Evolutionary conservation across 2,113 vertebrate species (phyloP).

Genomic region (Tyrannus savana): DNA sequence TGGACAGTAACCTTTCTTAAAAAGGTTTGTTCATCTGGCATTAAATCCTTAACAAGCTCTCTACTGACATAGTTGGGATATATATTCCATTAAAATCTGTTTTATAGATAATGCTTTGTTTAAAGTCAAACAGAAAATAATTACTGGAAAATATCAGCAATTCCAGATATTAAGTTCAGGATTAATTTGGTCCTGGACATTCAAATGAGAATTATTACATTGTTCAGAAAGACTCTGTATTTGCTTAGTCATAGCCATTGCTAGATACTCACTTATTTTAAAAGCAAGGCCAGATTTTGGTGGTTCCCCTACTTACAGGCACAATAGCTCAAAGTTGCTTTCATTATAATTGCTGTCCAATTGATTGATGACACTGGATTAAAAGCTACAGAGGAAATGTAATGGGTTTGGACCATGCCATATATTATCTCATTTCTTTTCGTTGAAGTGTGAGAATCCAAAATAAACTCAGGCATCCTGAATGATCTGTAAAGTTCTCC

Average conservation of each 20-base stretch:
- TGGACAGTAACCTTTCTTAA: neutral
- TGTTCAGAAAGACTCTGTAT: neutral
- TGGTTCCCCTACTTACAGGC: neutral
- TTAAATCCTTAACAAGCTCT: neutral
- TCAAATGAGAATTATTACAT: neutral
- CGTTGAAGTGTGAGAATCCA: neutral
- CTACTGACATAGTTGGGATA: neutral
- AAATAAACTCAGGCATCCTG: neutral
- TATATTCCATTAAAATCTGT: neutral
- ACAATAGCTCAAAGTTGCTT: neutral
- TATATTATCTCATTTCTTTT: neutral
- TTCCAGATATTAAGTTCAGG: neutral
- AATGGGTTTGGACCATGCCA: neutral
- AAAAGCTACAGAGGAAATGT: slow-evolving; percentile 8
- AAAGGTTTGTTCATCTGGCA: neutral
- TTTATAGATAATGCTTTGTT: neutral
- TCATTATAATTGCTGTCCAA: slow-evolving; percentile 7
- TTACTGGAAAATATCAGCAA: neutral
- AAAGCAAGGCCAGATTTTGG: neutral
- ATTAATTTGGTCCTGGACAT: neutral
- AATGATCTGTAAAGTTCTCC: neutral
- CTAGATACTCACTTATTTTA: neutral
- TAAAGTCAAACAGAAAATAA: neutral
- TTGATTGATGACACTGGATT: slow-evolving; percentile 12
- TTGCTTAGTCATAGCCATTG: neutral